Evolutionary conservation across 2,888 invertebrate species (phyloP), one percentile per base, ranked within the genome.

Genomic region (Dolomedes plantarius): DNA sequence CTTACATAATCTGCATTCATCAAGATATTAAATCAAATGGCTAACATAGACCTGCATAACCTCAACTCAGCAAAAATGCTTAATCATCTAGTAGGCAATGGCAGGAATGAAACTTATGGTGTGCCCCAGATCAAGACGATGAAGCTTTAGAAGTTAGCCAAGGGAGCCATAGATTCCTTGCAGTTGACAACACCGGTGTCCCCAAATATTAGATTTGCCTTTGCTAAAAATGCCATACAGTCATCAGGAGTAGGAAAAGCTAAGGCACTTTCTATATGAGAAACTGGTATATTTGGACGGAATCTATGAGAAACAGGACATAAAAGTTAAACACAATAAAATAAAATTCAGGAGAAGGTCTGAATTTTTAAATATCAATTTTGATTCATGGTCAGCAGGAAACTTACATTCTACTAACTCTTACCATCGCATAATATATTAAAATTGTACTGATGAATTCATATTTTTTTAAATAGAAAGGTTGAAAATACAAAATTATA

Each of bases 251-350:
- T 94, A 91, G 94, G 94, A 94, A 98, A 97, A 91, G 95, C 96
- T 94, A 98, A 94, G 93, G 96, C 95, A 92, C 94, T 94, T 91
- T 94, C 93, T 93, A 98, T 93, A 94, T 95, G 96, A 92, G 95
- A 94, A 93, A 97, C 94, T 90, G 95, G 95, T 93, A 98, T 94
- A 92, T 94, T 94, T 93, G 96, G 98, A 91, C 98, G 97, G 94
- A 96, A 98, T 94, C 98, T 97, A 95, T 36, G 83, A 65, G 50
- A 85, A 85, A 85, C 56, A 83, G 77, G 65, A 83, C 46, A 71
- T 62, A 65, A 28, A 36, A 68, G 64, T 28, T 68, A 76, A 29
- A 23, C 29, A 62, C 13, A 74, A 50, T 32, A 50, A 23, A 28
- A n/a, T 13, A 29, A 64, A 27, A 64, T n/a, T 13, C 41, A 46